Percentiles rank a stretch among this genome's conserved stretches.
Evolutionary conservation across 2,888 invertebrate species (phyloP).

Genomic region (Sesia bembeciformis): DNA sequence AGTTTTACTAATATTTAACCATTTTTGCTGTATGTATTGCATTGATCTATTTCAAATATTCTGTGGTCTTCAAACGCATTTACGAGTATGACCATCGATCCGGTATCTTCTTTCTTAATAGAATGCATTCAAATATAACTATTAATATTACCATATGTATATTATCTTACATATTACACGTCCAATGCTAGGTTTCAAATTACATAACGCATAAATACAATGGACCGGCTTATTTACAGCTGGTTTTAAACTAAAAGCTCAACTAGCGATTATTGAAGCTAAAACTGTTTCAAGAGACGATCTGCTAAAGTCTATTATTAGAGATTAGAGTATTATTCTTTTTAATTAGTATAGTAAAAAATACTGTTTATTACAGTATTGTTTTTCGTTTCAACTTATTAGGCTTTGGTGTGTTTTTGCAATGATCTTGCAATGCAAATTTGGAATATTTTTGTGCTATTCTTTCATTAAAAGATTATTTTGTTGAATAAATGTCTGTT

Average conservation of each 20-base stretch:
- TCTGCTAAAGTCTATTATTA: neutral
- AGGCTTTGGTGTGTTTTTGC: too few species aligned
- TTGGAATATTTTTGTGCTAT: too few species aligned
- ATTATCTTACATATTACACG: slow-evolving; percentile 19
- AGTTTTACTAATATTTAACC: too few species aligned
- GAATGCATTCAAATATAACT: slow-evolving; percentile 1
- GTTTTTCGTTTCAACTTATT: too few species aligned
- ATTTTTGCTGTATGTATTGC: too few species aligned
- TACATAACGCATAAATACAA: slow-evolving; percentile 56
- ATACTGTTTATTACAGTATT: too few species aligned
- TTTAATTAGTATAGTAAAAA: too few species aligned
- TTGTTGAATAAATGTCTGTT: too few species aligned
- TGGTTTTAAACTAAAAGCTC: slow-evolving; percentile 39
- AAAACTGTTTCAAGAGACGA: slow-evolving; percentile 11
- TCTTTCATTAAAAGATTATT: too few species aligned
- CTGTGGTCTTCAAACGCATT: neutral
- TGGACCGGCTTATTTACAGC: slow-evolving; percentile 41
- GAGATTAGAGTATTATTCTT: too few species aligned
- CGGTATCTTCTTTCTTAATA: neutral
- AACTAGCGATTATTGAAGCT: slow-evolving; percentile 22
- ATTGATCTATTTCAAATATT: too few species aligned
- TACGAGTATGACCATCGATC: neutral
- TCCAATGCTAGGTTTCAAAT: slow-evolving; percentile 29
- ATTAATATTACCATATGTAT: slow-evolving; percentile 2
- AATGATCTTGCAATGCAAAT: too few species aligned